phyloP scores from a whole-genome alignment of 2,113 vertebrate genomes.

The Crotalus horridus region DNA sequence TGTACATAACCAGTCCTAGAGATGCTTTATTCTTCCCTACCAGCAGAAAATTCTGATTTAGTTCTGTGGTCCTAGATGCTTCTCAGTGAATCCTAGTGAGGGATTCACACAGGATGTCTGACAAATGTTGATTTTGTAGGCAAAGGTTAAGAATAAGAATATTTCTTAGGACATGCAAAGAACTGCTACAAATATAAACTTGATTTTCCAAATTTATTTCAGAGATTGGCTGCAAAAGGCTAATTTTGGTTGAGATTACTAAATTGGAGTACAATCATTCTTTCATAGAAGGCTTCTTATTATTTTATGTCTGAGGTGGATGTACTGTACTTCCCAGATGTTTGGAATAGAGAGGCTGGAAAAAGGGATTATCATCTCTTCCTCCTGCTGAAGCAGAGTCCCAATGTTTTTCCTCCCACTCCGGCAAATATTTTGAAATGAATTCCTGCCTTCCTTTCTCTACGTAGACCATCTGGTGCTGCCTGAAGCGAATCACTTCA shows the following conservation, averaged over 20 bases:
- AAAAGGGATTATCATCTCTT: background rate
- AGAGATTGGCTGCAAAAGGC: background rate
- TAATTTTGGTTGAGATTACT: background rate
- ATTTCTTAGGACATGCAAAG: background rate
- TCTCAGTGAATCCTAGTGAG: background rate
- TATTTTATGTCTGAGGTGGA: background rate
- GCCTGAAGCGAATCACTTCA: background rate
- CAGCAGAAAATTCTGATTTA: background rate
- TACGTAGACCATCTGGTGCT: background rate
- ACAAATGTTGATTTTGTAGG: background rate
- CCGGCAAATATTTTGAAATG: background rate
- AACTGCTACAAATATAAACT: background rate
- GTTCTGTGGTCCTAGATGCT: background rate
- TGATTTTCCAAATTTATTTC: background rate
- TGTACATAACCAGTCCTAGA: background rate
- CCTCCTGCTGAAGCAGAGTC: background rate
- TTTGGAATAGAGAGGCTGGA: background rate
- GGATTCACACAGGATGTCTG: background rate
- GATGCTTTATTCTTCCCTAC: no score
- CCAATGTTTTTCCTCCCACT: background rate
- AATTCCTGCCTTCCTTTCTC: background rate
- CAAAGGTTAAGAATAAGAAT: background rate
- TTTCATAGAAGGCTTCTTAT: background rate
- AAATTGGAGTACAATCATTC: background rate
- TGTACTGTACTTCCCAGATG: background rate